Conservation (phyloP, 2,888 invertebrate genomes). For the Troglohyphantes excavatus region DNA sequence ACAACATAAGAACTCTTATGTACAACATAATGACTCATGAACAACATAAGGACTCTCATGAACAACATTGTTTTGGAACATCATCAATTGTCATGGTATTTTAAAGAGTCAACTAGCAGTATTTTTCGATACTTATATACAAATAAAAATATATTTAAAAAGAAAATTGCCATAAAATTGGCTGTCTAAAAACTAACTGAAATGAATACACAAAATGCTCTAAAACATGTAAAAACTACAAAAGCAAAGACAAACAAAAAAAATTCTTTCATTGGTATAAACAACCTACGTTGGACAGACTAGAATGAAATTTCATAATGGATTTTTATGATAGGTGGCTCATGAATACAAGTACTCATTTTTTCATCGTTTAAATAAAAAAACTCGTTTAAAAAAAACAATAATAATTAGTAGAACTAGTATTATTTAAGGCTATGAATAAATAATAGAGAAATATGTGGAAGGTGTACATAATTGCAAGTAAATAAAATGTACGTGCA, state of each 20-base stretch:
- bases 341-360: no score
- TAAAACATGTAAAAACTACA: slow-evolving; percentile 76
- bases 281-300: slow-evolving; percentile 36
- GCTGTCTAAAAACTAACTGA: slow-evolving; percentile 71
- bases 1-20: neutral
- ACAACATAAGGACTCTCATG: slow-evolving; percentile 9
- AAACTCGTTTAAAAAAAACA: no score
- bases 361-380: no score
- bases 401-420: no score
- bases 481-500: no score
- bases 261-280: slow-evolving; percentile 25
- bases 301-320: slow-evolving; percentile 45
- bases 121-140: slow-evolving; percentile 44
- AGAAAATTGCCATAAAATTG: slow-evolving; percentile 60
- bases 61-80: slow-evolving; percentile 43
- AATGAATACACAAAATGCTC: slow-evolving; percentile 71
- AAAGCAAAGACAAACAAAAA: slow-evolving; percentile 63
- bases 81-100: slow-evolving; percentile 37
- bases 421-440: no score
- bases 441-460: no score
- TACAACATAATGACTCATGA: slow-evolving; percentile 7
- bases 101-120: slow-evolving; percentile 36
- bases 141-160: slow-evolving; percentile 64
- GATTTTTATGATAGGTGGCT: neutral
- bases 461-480: no score